Base-by-base conservation (phyloP, 2,113 vertebrate genomes). In the Puntigrus tetrazona region DNA sequence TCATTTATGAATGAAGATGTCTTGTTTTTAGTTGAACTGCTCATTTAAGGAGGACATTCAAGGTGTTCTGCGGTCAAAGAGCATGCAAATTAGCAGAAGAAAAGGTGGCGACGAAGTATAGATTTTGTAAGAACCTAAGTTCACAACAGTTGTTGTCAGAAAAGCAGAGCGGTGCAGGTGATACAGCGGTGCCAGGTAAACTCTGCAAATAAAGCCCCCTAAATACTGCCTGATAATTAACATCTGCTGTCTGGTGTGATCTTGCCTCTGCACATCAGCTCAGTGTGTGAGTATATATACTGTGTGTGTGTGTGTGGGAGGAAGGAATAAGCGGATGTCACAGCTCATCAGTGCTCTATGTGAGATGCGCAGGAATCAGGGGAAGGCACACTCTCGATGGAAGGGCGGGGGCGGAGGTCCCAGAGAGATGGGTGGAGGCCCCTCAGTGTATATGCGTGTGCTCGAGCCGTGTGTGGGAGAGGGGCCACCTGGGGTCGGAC, bases 171-270 rank as follows among this genome's bases (percentile, higher is more conserved):
- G 13, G 16, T 70, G 31, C 61, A 78, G 74, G 83, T 84, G 57
- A 84, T 36, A 61, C 34, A 65, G 75, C 47, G 5, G 9, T 61
- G 52, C 61, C 61, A 77, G 59, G 67, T 59, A 43, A 55, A 36
- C 57, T 57, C 59, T 69, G 67, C 25, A 82, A 45, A 82, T 83
- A 80, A 85, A 83, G 13, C 36, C 55, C 36, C 57, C 10, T 52
- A 79, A 78, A 83, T 81, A 36, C 31, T 77, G 45, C 36, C 86
- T 88, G 84, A 81, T 83, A 88, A 88, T 85, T 88, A 88, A 59
- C 86, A 87, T 87, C 74, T 83, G 80, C 47, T 85, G 74, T 87
- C 83, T 87, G 78, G 67, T 79, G 84, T 85, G 86, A 88, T 85
- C 38, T 65, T 83, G 80, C 67, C n/a, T 83, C 52, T 74, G 31